These are phyloP conservation scores for Burhinus oedicnemus DNA, from an alignment of 2,113 vertebrate species.

Conservation along the genomic window DNA sequence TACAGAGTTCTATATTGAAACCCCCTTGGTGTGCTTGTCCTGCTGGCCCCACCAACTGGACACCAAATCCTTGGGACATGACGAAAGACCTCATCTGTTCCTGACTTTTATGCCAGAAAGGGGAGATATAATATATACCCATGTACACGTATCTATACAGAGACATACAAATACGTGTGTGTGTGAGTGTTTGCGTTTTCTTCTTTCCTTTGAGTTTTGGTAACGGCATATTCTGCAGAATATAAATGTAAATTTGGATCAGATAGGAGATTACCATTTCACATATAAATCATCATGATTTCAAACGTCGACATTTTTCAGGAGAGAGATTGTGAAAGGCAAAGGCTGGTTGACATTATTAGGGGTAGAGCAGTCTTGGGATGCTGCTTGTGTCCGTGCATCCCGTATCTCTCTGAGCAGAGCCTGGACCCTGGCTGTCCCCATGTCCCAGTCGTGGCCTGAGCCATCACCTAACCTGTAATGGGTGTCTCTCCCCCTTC, in stretches of 20 bases:
- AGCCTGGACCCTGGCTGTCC: background rate
- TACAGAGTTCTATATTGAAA: background rate
- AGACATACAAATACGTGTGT: background rate
- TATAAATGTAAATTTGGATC: background rate
- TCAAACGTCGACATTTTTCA: background rate
- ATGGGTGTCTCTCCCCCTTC: background rate
- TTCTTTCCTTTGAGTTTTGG: background rate
- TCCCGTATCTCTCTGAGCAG: background rate
- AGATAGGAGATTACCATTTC: background rate
- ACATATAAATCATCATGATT: background rate
- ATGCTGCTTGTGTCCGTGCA: background rate
- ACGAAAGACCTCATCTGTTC: background rate
- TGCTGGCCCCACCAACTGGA: background rate
- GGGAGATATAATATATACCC: background rate
- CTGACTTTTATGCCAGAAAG: background rate
- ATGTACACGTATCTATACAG: background rate
- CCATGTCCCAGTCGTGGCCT: accelerated
- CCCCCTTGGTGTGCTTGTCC: background rate
- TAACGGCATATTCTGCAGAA: background rate
- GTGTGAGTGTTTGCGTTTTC: background rate
- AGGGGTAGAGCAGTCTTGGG: background rate
- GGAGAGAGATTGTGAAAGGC: background rate
- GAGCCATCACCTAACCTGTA: background rate
- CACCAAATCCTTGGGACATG: background rate
- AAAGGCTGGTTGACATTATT: background rate